These are phyloP conservation scores for Triplophysa siluroides DNA, from an alignment of 2,113 vertebrate genomes.

Conservation along the genomic window DNA sequence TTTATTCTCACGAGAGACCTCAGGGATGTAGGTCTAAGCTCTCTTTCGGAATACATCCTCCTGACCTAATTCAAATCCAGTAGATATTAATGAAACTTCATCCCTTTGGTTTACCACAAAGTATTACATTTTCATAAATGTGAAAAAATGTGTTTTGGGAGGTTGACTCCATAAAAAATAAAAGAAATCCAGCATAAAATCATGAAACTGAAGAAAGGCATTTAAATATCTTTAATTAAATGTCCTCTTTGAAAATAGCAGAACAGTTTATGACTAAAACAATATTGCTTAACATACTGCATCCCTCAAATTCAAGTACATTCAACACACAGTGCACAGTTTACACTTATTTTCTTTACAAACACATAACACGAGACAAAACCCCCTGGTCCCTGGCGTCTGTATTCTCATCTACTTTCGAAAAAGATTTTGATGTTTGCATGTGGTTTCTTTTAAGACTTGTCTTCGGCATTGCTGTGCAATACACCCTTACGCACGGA, in stretches of 20 bases:
- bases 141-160: no score
- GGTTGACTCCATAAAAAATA: no score
- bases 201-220: constrained; percentile 39
- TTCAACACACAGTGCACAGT: constrained; percentile 32
- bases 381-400: constrained; percentile 32
- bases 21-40: no score
- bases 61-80: no score
- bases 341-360: not conserved
- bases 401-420: not conserved
- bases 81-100: no score
- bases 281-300: constrained; percentile 55
- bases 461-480: not conserved
- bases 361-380: not conserved
- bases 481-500: not conserved
- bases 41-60: no score
- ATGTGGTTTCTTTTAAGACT: not conserved
- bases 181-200: not conserved
- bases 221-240: constrained; percentile 78
- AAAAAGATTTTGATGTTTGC: not conserved
- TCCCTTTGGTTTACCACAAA: no score
- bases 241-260: constrained; percentile 60
- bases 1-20: no score
- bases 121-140: no score
- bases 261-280: constrained; percentile 46
- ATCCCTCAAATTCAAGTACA: constrained; percentile 46